Evolutionary conservation across 1,140 invertebrate species (phyloP).

Genomic region (Bilobella aurantiaca): DNA sequence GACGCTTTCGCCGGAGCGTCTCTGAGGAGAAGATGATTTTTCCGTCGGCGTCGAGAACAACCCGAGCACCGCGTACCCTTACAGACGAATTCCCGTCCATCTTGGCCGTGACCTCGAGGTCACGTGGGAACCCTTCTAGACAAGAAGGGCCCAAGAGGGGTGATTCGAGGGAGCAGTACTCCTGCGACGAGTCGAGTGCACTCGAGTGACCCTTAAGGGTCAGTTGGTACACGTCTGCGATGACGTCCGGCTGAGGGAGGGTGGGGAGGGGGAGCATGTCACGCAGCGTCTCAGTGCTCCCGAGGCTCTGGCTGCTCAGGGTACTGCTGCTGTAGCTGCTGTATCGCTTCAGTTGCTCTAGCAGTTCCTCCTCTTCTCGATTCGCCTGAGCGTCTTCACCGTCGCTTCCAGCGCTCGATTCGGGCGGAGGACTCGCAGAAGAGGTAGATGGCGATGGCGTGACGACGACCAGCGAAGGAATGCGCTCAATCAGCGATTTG

Average conservation of each 20-base stretch:
- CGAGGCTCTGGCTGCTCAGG: slow-evolving; percentile 17
- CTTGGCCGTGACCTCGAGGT: slow-evolving; percentile 14
- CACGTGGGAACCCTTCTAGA: slow-evolving; percentile 26
- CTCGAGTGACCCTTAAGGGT: slow-evolving; percentile 23
- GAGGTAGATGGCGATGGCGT: slow-evolving; percentile 32
- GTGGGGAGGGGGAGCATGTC: not conserved
- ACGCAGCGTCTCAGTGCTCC: slow-evolving; percentile 24
- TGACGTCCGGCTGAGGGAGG: slow-evolving; percentile 33
- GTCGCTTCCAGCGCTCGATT: no score
- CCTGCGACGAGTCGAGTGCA: slow-evolving; percentile 19
- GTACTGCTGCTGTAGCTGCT: slow-evolving; percentile 21
- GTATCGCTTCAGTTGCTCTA: not conserved
- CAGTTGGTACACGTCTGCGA: slow-evolving; percentile 29
- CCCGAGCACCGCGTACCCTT: slow-evolving; percentile 52
- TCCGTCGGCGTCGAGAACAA: slow-evolving; percentile 74
- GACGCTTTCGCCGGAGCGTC: slow-evolving; percentile 55
- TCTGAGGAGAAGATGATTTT: slow-evolving; percentile 83
- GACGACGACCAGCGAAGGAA: slow-evolving; percentile 33
- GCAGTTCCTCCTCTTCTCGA: slow-evolving; percentile 23
- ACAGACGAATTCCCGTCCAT: slow-evolving; percentile 15
- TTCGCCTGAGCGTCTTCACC: no score
- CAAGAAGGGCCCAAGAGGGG: slow-evolving; percentile 30
- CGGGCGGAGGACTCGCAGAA: slow-evolving; percentile 29
- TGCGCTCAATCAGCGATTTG: slow-evolving; percentile 33
- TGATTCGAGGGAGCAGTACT: slow-evolving; percentile 32